These are phyloP conservation scores for Melipona quadrifasciata DNA, from an alignment of 1,140 invertebrate genomes.

Conservation along the genomic window DNA sequence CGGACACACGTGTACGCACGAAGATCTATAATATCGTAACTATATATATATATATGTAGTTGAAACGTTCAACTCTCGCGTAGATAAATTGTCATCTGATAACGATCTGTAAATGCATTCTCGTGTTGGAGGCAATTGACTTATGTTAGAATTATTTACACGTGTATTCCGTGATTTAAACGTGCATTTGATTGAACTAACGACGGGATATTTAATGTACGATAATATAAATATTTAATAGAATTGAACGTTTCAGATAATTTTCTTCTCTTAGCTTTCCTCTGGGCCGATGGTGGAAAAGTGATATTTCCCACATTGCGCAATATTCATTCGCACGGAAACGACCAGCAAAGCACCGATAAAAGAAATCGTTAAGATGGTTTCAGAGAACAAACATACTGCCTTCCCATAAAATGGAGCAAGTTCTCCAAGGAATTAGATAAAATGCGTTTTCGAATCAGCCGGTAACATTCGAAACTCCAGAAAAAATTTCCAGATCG, in stretches of 20 bases:
- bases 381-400: conserved; percentile 12
- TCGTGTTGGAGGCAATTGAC: conserved; percentile 16
- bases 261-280: neutral
- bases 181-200: neutral
- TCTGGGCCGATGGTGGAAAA: neutral
- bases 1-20: too few relatives aligned
- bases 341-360: neutral
- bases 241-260: neutral
- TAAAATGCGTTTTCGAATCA: conserved; percentile 2
- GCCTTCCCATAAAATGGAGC: conserved; percentile 7
- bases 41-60: neutral
- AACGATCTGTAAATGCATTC: conserved; percentile 30
- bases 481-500: conserved; percentile 16
- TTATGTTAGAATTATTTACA: conserved; percentile 28
- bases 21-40: neutral
- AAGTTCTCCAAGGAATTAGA: conserved; percentile 13
- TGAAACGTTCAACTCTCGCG: neutral
- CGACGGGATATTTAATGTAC: too few relatives aligned
- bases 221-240: too few relatives aligned
- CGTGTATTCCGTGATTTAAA: neutral
- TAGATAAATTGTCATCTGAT: conserved; percentile 25
- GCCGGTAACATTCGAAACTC: conserved; percentile 3
- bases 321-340: neutral
- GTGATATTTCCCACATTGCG: too few relatives aligned
- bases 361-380: conserved; percentile 23